A percentile compares a stretch with the other conserved stretches of the same genome.
Evolutionary conservation across 2,888 invertebrate genomes (phyloP).

Genomic region (Melieria crassipennis): DNA sequence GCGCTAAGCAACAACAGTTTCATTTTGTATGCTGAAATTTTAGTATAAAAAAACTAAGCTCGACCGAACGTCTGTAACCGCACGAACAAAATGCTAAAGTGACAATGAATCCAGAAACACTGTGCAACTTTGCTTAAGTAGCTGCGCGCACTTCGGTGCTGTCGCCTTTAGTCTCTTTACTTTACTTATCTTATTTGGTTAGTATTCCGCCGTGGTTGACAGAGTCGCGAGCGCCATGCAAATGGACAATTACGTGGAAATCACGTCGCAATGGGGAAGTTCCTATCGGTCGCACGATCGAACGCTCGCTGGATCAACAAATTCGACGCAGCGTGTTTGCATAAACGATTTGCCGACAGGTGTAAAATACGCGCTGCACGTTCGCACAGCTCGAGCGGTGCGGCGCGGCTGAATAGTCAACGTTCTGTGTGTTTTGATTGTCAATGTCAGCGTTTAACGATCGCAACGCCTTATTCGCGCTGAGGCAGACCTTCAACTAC

Average conservation of each 20-base stretch:
- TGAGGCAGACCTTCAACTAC: no score
- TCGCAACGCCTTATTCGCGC: no score
- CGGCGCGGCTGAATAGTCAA: no score
- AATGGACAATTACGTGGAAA: slow-evolving; percentile 31
- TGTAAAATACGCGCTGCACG: slow-evolving; percentile 47
- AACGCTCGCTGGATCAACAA: slow-evolving; percentile 47
- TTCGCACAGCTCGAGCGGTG: neutral
- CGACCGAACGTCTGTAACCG: slow-evolving; percentile 35
- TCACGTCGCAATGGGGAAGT: no score
- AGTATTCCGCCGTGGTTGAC: no score
- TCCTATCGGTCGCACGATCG: slow-evolving; percentile 43
- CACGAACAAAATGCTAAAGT: slow-evolving; percentile 10
- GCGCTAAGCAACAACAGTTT: slow-evolving; percentile 4
- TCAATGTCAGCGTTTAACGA: no score
- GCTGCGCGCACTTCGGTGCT: no score
- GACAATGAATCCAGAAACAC: no score
- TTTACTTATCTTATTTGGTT: no score
- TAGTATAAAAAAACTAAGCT: slow-evolving; percentile 9
- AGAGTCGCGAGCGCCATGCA: slow-evolving; percentile 25
- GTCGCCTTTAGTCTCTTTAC: no score
- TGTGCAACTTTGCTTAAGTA: no score
- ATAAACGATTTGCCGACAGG: slow-evolving; percentile 48
- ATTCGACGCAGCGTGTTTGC: slow-evolving; percentile 40
- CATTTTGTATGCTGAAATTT: neutral
- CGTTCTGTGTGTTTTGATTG: no score